Base-by-base conservation (phyloP, 2,797 vertebrate species). In the Eospalax fontanierii region DNA sequence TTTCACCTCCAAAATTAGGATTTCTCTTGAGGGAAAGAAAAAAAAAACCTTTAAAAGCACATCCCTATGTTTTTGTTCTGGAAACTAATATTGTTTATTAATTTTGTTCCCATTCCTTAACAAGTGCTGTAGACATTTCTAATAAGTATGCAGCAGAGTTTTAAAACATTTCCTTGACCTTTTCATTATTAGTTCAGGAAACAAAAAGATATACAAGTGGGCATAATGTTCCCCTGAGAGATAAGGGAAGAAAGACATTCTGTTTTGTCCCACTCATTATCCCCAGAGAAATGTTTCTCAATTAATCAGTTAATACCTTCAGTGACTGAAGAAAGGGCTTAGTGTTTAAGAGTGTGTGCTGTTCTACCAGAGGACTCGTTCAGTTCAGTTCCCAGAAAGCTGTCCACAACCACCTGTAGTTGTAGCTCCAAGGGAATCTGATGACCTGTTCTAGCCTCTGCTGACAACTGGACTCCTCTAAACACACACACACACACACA, bases 161-260 rank as follows among this genome's bases (percentile, higher is more conserved):
- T 71, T 40, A 61, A 90, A 89, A 63, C n/a, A 46, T 12, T 24
- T 84, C 43, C 30, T 14, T 96, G 74, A 85, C 78, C 61, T 96
- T 94, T 96, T 74, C 66, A 90, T 85, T 94, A 35, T 91, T 80
- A 87, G 82, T 90, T 96, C 50, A 92, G 24, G 43, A 21, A 83
- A 90, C 66, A 91, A 18, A 19, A 94, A 92, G 54, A 95, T 59
- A 76, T 89, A 92, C 65, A 95, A 94, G 80, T 65, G 16, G 26
- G 9, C 78, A 82, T 78, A 40, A 65, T 63, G 5, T 88, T 85
- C 66, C 92, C 89, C 71, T 90, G 50, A 96, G 70, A 90, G 0
- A 68, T 89, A 89, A 92, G 59, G 50, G 84, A 86, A 84, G 26
- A 88, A 50, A 89, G 9, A 24, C 28, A 7, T 83, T 65, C 15